Evolutionary conservation across 1,140 invertebrate species (phyloP).

Genomic region (Drosophila yakuba): DNA sequence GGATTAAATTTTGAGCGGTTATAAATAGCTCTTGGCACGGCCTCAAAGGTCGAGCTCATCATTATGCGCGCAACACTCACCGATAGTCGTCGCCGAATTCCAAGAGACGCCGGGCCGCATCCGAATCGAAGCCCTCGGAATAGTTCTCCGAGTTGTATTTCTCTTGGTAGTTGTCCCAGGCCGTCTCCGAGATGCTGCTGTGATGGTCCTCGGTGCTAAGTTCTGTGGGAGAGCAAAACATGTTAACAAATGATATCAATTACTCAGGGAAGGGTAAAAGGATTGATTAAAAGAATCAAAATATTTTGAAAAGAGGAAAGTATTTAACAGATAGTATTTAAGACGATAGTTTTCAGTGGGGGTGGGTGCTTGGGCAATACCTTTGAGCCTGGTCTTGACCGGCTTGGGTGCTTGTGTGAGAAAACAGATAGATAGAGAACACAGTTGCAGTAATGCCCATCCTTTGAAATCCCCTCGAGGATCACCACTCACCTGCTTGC

Average conservation of each 20-base stretch:
- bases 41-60: conserved; percentile 19
- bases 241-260: not conserved
- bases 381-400: conserved; percentile 72
- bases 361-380: conserved; percentile 62
- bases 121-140: conserved; percentile 94
- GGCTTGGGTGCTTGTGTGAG: conserved; percentile 79
- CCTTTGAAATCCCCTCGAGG: not conserved
- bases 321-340: too few relatives aligned
- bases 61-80: conserved; percentile 81
- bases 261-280: not conserved
- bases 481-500: conserved; percentile 73
- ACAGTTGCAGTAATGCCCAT: not conserved
- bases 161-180: conserved; percentile 94
- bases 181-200: conserved; percentile 93
- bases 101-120: conserved; percentile 91
- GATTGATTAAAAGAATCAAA: not conserved
- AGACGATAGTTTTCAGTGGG: not conserved
- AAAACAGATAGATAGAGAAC: conserved; percentile 45
- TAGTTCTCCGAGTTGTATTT: conserved; percentile 96
- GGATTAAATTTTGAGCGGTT: conserved; percentile 28
- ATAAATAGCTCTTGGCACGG: conserved; percentile 56
- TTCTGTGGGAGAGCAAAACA: conserved; percentile 37
- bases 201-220: conserved; percentile 88
- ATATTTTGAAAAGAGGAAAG: too few relatives aligned
- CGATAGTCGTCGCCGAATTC: conserved; percentile 97